Percentiles rank a stretch among this genome's conserved stretches.
Evolutionary conservation across 2,888 invertebrate species (phyloP).

Genomic region (Amiota mariae): DNA sequence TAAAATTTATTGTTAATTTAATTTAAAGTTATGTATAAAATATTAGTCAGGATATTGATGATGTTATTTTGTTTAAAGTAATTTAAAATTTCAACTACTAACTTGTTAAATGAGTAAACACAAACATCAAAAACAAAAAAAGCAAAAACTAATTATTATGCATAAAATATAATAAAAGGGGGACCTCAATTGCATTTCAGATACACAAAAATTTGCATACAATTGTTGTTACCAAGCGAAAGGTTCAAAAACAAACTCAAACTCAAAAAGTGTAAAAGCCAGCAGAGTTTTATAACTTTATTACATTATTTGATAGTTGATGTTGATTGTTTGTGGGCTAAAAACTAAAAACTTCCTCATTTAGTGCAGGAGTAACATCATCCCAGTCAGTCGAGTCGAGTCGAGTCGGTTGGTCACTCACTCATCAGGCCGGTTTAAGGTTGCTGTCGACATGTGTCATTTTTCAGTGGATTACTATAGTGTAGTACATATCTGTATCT

Average conservation of each 20-base stretch:
- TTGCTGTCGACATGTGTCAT: slow-evolving; percentile 71
- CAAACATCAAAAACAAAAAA: background rate
- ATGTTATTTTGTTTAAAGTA: no score
- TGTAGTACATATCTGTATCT: no score
- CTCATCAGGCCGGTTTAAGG: background rate
- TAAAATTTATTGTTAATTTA: no score
- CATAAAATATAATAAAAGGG: slow-evolving; percentile 45
- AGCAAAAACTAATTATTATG: slow-evolving; percentile 56
- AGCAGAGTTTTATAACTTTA: slow-evolving; percentile 30
- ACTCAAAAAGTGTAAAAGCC: slow-evolving; percentile 2
- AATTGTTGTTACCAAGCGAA: slow-evolving; percentile 34
- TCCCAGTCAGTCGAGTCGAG: no score
- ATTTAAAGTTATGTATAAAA: no score
- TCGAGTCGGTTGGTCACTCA: no score
- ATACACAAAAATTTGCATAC: slow-evolving; percentile 54
- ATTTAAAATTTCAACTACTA: no score
- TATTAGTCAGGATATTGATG: no score
- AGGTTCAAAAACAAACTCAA: background rate
- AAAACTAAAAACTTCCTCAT: slow-evolving; percentile 1
- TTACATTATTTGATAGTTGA: slow-evolving; percentile 24
- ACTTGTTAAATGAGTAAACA: no score
- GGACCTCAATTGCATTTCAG: slow-evolving; percentile 64
- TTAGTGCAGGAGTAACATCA: background rate
- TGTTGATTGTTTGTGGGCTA: slow-evolving; percentile 16
- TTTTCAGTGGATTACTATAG: slow-evolving; percentile 61